Evolutionary conservation across 2,888 invertebrate genomes (phyloP), one percentile per base, ranked within the genome.

Genomic region (Cephus nigrinus): DNA sequence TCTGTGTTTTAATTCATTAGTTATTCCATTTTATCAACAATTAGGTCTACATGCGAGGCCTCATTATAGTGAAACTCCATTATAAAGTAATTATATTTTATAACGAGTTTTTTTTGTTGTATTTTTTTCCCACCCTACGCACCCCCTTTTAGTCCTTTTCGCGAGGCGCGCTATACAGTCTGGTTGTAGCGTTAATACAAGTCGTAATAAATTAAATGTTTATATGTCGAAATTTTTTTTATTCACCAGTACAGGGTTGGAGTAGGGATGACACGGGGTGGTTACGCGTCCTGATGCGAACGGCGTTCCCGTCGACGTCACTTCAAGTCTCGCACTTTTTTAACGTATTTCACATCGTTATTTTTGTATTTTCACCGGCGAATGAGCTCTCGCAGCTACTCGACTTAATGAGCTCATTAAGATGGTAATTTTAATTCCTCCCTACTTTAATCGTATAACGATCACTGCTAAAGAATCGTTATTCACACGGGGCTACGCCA

Each of bases 161-260:
- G 15, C 15, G 31, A 12, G 30, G 5, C 31, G 11, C n/a, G 71
- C 15, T 33, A 32, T 32, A 31, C 71, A 31, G 71, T 31, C 15
- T 69, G 68, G 35, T 33, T 31, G 15, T 15, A 5, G 11, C 76
- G 31, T 72, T 74, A 76, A 73, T 55, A 55, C 68, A 79, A 80
- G 83, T 84, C 82, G 87, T 86, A 88, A 90, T 90, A 90, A 89
- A 90, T 90, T 87, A 86, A 84, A 82, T 85, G 80, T 83, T 84
- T 86, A 90, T 88, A 89, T n/a, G 32, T 71, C 71, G 32, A 55
- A 55, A 55, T 55, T 23, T 55, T 23, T 55, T 55, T 55, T 55
- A 55, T 55, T 15, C 55, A 55, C 23, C 9, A 23, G 23, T 2
- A 55, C 1, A 55, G 55, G 55, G 23, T 0, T 23, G 55, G 55